Percentiles rank a stretch among this genome's conserved stretches.
Evolutionary conservation across 2,113 vertebrate genomes (phyloP).

Genomic region (Fregetta grallaria): DNA sequence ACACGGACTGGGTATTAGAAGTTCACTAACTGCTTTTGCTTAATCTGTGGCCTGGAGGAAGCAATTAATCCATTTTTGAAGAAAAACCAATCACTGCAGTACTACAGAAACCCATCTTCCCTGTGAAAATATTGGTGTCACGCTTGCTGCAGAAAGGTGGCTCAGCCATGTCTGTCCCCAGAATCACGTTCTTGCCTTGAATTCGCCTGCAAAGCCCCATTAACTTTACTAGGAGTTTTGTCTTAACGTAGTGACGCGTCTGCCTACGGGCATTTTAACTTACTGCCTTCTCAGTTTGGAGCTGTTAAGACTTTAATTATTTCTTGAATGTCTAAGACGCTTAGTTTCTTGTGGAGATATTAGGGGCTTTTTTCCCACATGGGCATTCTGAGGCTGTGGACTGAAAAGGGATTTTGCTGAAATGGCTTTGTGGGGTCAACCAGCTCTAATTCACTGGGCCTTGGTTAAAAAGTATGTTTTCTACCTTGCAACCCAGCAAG

Average conservation of each 20-base stretch:
- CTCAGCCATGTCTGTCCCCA: background rate
- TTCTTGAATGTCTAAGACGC: background rate
- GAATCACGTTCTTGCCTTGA: background rate
- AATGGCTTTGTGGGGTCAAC: background rate
- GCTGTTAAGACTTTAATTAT: background rate
- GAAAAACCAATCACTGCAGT: background rate
- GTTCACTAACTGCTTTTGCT: background rate
- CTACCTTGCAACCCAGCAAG: background rate
- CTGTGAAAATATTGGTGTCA: background rate
- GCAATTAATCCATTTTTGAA: background rate
- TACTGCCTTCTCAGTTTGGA: background rate
- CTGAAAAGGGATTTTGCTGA: background rate
- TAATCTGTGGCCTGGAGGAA: background rate
- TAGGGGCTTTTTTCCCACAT: fast-evolving
- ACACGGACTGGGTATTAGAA: background rate
- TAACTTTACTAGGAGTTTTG: background rate
- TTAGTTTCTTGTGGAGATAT: background rate
- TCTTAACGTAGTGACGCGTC: background rate
- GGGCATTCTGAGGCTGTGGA: background rate
- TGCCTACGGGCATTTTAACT: background rate
- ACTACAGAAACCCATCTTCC: background rate
- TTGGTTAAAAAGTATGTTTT: background rate
- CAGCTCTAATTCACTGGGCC: background rate
- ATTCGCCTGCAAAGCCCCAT: background rate
- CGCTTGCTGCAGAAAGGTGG: background rate